phyloP scores from a whole-genome alignment of 2,797 vertebrate species.

The Bradypus variegatus region DNA sequence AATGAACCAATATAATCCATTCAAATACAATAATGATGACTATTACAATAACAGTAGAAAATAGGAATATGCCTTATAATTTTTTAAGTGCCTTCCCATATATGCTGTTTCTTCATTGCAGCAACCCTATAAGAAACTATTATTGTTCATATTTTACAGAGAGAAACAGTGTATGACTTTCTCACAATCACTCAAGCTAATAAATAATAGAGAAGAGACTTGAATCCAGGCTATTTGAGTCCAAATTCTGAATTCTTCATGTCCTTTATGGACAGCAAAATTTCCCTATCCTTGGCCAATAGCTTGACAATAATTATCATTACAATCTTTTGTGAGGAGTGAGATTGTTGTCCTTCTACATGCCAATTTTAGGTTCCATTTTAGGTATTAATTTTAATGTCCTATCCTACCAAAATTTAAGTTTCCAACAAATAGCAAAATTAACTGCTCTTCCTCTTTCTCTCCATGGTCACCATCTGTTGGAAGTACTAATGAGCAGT shows the following conservation, averaged over 20 bases:
- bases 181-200: not conserved
- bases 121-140: not conserved
- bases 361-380: slow-evolving; percentile 1
- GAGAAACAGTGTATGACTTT: not conserved
- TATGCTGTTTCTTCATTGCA: not conserved
- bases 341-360: not conserved
- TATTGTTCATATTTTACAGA: slow-evolving; percentile 8
- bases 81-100: not conserved
- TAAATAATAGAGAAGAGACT: not conserved
- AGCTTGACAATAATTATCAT: not conserved
- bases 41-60: not conserved
- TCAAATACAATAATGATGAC: not conserved
- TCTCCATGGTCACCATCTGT: not conserved
- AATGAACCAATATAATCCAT: not conserved
- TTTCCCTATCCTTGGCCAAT: not conserved
- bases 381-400: not conserved
- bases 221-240: not conserved
- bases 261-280: not conserved
- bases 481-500: not conserved
- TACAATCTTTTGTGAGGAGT: not conserved
- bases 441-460: not conserved
- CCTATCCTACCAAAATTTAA: not conserved
- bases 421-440: slow-evolving; percentile 21
- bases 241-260: not conserved
- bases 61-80: not conserved